phyloP scores from a whole-genome alignment of 2,888 invertebrate species.

The Taphrorychus bicolor region DNA sequence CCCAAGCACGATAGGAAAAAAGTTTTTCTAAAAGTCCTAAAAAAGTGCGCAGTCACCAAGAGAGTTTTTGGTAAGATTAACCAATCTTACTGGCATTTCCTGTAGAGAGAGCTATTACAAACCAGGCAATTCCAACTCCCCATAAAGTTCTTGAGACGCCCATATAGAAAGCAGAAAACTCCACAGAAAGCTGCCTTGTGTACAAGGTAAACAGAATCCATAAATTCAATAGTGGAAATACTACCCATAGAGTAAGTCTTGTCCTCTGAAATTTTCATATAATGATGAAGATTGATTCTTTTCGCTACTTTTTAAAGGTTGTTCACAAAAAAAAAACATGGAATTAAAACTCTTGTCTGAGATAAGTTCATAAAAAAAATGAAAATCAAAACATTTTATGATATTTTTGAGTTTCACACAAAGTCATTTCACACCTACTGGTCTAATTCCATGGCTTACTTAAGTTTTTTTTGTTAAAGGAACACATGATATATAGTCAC shows the following conservation, averaged over 20 bases:
- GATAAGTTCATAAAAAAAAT: no score
- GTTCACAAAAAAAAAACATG: neutral
- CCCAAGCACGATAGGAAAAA: slow-evolving; percentile 53
- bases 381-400: no score
- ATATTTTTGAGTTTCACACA: no score
- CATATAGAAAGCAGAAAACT: slow-evolving; percentile 61
- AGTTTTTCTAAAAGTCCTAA: slow-evolving; percentile 59
- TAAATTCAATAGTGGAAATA: slow-evolving; percentile 58
- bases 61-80: neutral
- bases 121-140: slow-evolving; percentile 65
- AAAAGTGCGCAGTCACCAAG: neutral
- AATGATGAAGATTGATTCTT: no score
- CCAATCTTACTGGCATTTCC: slow-evolving; percentile 61
- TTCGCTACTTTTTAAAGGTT: neutral
- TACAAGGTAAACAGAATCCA: slow-evolving; percentile 59
- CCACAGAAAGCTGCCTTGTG: slow-evolving; percentile 59
- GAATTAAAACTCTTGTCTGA: no score
- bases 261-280: slow-evolving; percentile 32
- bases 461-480: neutral
- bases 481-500: slow-evolving; percentile 39
- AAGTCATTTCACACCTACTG: no score
- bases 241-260: slow-evolving; percentile 53
- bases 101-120: slow-evolving; percentile 64
- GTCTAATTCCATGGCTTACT: no score
- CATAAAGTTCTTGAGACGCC: slow-evolving; percentile 63